Evolutionary conservation across 1,140 invertebrate genomes (phyloP).

Genomic region (Apis cerana): DNA sequence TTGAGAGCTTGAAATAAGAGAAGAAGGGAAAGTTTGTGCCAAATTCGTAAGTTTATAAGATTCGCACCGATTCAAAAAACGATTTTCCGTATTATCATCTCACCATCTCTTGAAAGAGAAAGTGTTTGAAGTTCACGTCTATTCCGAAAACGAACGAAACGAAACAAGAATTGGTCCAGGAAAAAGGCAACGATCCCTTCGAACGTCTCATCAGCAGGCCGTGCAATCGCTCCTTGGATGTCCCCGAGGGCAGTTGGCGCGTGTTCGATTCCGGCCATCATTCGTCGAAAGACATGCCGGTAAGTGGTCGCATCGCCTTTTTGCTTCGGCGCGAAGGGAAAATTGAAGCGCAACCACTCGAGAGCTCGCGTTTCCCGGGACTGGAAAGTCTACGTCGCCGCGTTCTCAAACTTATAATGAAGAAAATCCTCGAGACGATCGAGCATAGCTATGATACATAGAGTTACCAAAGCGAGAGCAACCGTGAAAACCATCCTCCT

Average conservation of each 20-base stretch:
- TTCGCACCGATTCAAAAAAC: too few relatives aligned
- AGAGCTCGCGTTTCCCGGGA: conserved; percentile 42
- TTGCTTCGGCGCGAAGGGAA: conserved; percentile 23
- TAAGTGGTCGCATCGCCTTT: conserved; percentile 57
- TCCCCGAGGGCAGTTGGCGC: neutral
- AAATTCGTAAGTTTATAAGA: too few relatives aligned
- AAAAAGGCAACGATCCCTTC: too few relatives aligned
- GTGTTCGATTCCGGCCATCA: conserved; percentile 40
- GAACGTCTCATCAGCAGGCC: too few relatives aligned
- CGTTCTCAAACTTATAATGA: conserved; percentile 63
- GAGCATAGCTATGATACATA: conserved; percentile 48
- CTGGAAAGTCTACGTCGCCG: neutral
- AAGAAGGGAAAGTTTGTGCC: neutral
- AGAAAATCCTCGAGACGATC: conserved; percentile 66
- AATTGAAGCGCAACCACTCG: conserved; percentile 56
- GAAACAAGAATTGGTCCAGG: too few relatives aligned
- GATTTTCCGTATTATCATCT: too few relatives aligned
- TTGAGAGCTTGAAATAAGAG: neutral
- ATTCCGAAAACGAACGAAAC: too few relatives aligned
- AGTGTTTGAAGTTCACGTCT: too few relatives aligned
- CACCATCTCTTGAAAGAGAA: too few relatives aligned
- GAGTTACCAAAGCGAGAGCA: conserved; percentile 58
- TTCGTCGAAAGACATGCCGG: conserved; percentile 60
- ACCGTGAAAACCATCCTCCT: conserved; percentile 25
- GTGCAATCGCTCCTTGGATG: neutral